Evolutionary conservation across 2,888 invertebrate species (phyloP).

Genomic region (Sarcophaga rosellei): DNA sequence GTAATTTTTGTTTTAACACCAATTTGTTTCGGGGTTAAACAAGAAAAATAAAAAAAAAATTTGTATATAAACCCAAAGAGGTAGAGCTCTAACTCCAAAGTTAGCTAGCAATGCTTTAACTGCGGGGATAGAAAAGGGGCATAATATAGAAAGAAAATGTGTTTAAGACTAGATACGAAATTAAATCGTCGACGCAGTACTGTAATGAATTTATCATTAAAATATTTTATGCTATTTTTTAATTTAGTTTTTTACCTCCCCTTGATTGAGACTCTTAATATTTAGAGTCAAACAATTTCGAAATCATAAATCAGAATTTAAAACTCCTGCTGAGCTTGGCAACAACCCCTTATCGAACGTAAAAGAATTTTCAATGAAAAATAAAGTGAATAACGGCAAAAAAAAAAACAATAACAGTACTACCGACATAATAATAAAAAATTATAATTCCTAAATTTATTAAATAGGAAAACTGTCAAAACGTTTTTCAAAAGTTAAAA

Average conservation of each 20-base stretch:
- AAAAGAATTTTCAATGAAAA: constrained; percentile 52
- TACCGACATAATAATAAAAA: constrained; percentile 22
- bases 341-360: constrained; percentile 57
- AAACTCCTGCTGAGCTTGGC: constrained; percentile 54
- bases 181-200: not conserved
- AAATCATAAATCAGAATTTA: constrained; percentile 62
- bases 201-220: constrained; percentile 34
- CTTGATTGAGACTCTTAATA: constrained; percentile 44
- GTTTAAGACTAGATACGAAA: not conserved
- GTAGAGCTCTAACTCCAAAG: no score
- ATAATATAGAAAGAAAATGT: no score
- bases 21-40: no score
- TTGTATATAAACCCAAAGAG: no score
- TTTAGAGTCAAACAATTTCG: constrained; percentile 58
- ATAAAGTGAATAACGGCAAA: constrained; percentile 43
- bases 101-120: no score
- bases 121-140: no score
- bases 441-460: constrained; percentile 72
- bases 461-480: constrained; percentile 75
- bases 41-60: no score
- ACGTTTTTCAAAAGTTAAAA: constrained; percentile 73
- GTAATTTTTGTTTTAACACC: no score
- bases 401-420: not conserved
- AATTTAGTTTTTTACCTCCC: constrained; percentile 24
- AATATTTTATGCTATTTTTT: constrained; percentile 23